Percentiles rank a stretch among this genome's conserved stretches.
Conservation (phyloP, 2,888 invertebrate genomes). For the Leptura quadrifasciata region DNA sequence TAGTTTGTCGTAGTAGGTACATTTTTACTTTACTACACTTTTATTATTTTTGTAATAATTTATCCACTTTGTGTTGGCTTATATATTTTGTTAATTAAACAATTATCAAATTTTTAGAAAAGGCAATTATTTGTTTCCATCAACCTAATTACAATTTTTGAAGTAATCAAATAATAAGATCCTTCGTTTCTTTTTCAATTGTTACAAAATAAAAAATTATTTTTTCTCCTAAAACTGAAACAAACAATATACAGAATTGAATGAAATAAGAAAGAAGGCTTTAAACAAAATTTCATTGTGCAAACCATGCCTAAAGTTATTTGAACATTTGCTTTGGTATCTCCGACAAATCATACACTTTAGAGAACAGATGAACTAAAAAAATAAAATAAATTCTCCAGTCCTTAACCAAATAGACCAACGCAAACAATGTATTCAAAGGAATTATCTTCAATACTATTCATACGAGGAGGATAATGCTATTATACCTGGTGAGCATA, state of each 20-base stretch:
- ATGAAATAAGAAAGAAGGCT: background rate
- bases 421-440: constrained; percentile 33
- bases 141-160: too few relatives aligned
- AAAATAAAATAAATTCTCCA: constrained; percentile 26
- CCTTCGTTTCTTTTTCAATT: too few relatives aligned
- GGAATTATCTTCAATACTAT: constrained; percentile 27
- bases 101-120: too few relatives aligned
- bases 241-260: background rate
- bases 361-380: constrained; percentile 30
- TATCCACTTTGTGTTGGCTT: too few relatives aligned
- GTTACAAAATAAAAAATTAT: too few relatives aligned
- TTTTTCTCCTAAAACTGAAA: too few relatives aligned
- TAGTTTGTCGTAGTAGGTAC: too few relatives aligned
- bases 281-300: constrained; percentile 17
- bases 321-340: constrained; percentile 27
- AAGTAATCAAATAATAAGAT: too few relatives aligned
- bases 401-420: constrained; percentile 39
- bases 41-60: too few relatives aligned
- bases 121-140: too few relatives aligned
- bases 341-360: constrained; percentile 12
- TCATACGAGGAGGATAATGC: constrained; percentile 22
- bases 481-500: constrained; percentile 34
- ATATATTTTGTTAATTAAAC: too few relatives aligned
- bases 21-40: too few relatives aligned
- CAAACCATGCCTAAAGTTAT: constrained; percentile 48